Evolutionary conservation across 2,797 vertebrate species (phyloP), one percentile per base, ranked within the genome.

Genomic region (Acanthurus tractus): DNA sequence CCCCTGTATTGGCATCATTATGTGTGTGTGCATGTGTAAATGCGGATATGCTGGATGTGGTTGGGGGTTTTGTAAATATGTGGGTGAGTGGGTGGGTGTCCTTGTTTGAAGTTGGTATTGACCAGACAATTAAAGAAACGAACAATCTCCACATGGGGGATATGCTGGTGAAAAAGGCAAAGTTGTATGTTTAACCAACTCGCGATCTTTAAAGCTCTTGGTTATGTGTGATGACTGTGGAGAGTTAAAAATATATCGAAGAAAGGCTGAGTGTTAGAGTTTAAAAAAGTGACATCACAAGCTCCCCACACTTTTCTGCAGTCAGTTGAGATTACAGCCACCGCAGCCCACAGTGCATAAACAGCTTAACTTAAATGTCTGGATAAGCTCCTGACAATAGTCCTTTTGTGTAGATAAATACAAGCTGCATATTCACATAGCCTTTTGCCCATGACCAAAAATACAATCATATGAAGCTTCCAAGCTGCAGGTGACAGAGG

Each of bases 341-440:
- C 62, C 23, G 3, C 70, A 63, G 74, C 63, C 78, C 59, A 66
- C 79, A 70, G 52, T 29, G 64, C 68, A 83, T 82, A 76, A 86
- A 89, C 70, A 89, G 81, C 84, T 87, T 82, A 81, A 80, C 71
- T 83, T 84, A 67, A 82, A 86, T 81, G 79, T 88, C 55, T 53
- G 68, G 70, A 81, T 83, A 87, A 82, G 72, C 78, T 61, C 58
- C 46, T 57, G 67, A 89, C 79, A 86, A 83, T 74, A 59, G 61
- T 66, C 53, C 75, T 68, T 86, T 85, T 89, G 71, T 87, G 70
- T 29, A 68, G 63, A 81, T 69, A 81, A 87, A 87, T 76, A 77
- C 46, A 68, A 76, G 78, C 79, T 70, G 78, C 56, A 76, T 86
- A 78, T 64, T 80, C 69, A 78, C 70, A 79, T 59, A 82, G 76